Evolutionary conservation across 2,888 invertebrate species (phyloP), one percentile per base, ranked within the genome.

Genomic region (Ennomos quercinarius): DNA sequence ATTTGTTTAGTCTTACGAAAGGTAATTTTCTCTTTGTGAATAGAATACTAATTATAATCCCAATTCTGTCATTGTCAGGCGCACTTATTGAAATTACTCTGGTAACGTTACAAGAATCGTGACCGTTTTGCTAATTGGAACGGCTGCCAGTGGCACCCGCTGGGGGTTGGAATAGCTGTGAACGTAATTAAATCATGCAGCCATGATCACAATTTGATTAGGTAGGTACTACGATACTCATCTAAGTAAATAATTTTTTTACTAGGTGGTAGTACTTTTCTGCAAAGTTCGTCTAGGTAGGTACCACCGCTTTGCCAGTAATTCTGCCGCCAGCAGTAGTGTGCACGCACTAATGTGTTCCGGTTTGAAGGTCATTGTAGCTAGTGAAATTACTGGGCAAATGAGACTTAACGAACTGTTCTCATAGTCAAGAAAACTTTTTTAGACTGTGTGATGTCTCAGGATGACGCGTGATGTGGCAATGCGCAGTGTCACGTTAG

Each of bases 51-150:
- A 53, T 48, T 58, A 59, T 48, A 59, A 48, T 59, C 49, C 49
- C 40, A 54, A 59, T 59, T 59, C 45, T 45, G 54, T 59, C 59
- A 63, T 63, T 58, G 63, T 58, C 60, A 40, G 38, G 40, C 45
- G 46, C 60, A 61, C 57, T 63, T 65, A 61, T 63, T 61, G 53
- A 61, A 66, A 63, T 63, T 53, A 57, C 56, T 63, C 55, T 60
- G 60, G 63, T 55, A 48, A 64, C 50, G 53, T 57, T 57, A 59
- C 54, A 52, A 52, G 54, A 54, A 49, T 60, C 59, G 54, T 60
- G 60, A 50, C 55, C 57, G 44, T 58, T 65, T 55, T 59, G 45
- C 41, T 59, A 59, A 59, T 59, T 54, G 49, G 45, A 50, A 54
- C 49, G 41, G 53, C 53, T 54, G 44, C 48, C 52, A 27, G 36